A percentile compares a stretch with the other conserved stretches of the same genome.
phyloP scores from a whole-genome alignment of 2,888 invertebrate genomes.

The Aromia moschata region DNA sequence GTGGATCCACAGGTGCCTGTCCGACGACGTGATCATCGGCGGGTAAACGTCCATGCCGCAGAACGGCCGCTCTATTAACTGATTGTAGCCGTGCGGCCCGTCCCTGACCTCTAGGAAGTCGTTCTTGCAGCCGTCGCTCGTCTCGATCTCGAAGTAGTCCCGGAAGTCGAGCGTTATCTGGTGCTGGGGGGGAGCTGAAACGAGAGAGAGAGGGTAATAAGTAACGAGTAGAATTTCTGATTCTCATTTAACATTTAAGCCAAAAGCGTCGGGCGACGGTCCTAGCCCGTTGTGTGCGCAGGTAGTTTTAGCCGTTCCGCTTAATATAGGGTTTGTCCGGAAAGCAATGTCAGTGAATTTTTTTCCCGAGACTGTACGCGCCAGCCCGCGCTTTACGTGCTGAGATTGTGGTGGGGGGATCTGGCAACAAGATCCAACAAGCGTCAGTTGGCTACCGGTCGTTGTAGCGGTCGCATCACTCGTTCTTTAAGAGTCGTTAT shows the following conservation, averaged over 20 bases:
- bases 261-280: too few relatives aligned
- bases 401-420: too few relatives aligned
- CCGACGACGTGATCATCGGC: constrained; percentile 76
- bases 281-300: too few relatives aligned
- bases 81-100: constrained; percentile 81
- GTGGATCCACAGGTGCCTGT: constrained; percentile 79
- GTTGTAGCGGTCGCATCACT: too few relatives aligned
- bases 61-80: constrained; percentile 66
- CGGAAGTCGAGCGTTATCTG: constrained; percentile 81
- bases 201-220: constrained; percentile 35
- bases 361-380: too few relatives aligned
- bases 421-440: too few relatives aligned
- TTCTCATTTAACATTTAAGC: not conserved
- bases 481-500: too few relatives aligned
- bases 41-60: constrained; percentile 83
- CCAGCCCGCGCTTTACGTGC: too few relatives aligned
- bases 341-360: too few relatives aligned
- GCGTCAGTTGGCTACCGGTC: too few relatives aligned
- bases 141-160: constrained; percentile 80
- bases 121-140: constrained; percentile 74
- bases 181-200: constrained; percentile 69
- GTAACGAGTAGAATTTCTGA: not conserved
- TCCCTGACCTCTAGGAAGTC: constrained; percentile 86
- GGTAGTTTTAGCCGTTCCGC: too few relatives aligned
- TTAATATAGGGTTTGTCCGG: too few relatives aligned